Evolutionary conservation across 1,140 invertebrate species (phyloP).

Genomic region (Melitaea cinxia): DNA sequence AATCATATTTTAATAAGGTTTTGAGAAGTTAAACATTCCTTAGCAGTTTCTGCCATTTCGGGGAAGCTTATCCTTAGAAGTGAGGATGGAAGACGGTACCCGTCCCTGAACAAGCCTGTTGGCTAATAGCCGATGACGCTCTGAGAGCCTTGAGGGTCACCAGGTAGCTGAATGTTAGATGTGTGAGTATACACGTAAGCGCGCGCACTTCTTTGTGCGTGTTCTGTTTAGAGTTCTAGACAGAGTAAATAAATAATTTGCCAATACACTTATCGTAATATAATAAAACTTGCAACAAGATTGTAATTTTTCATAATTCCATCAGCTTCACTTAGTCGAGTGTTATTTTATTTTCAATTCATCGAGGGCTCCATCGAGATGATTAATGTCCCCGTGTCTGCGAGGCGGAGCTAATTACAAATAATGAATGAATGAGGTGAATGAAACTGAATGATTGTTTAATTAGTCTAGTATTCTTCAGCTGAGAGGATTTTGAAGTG

Average conservation of each 20-base stretch:
- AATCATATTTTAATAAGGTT: too few relatives aligned
- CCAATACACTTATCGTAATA: too few relatives aligned
- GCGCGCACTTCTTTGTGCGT: too few relatives aligned
- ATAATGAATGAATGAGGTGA: slow-evolving; percentile 44
- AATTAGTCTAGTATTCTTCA: slow-evolving; percentile 31
- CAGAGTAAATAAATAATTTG: too few relatives aligned
- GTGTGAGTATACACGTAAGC: too few relatives aligned
- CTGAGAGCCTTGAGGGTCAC: slow-evolving; percentile 83
- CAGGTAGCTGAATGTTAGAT: slow-evolving; percentile 64
- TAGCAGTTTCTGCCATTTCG: slow-evolving; percentile 81
- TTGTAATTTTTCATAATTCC: neutral
- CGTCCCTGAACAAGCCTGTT: slow-evolving; percentile 73
- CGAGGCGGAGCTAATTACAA: slow-evolving; percentile 44
- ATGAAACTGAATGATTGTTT: slow-evolving; percentile 46
- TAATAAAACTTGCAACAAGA: too few relatives aligned
- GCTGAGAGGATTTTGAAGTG: slow-evolving; percentile 12
- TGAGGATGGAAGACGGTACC: slow-evolving; percentile 72
- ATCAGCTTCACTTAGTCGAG: neutral
- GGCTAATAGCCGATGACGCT: slow-evolving; percentile 79
- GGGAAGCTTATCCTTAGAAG: slow-evolving; percentile 84
- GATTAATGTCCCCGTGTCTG: slow-evolving; percentile 14
- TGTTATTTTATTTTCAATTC: slow-evolving; percentile 3
- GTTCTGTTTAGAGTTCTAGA: too few relatives aligned
- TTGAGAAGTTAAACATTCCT: slow-evolving; percentile 22
- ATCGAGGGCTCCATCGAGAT: neutral